Evolutionary conservation across 2,888 invertebrate genomes (phyloP), one percentile per base, ranked within the genome.

Genomic region (Acanthacorydalis orientalis): DNA sequence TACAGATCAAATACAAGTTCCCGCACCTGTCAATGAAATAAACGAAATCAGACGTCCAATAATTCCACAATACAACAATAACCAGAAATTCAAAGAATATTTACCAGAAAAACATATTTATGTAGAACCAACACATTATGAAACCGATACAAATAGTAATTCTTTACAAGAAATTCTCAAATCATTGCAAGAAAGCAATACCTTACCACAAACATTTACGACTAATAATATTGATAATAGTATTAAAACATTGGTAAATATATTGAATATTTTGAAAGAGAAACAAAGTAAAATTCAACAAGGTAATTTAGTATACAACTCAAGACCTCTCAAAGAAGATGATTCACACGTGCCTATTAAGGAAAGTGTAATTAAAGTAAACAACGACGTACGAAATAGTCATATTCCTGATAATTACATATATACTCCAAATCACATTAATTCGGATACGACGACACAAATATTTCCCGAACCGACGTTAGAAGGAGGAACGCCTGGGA

Each of bases 141-240:
- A 23, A 23, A 23, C 53, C 10, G 53, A 54, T 3, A 57, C 60
- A 51, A 56, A 62, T 49, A 51, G 63, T 1, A 60, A 61, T 48
- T 55, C 58, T 3, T 57, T 78, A 37, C 67, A 71, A 1, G 72
- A 79, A 52, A 74, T 87, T 51, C 59, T 84, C 37, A 80, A 80
- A 58, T 80, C 83, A 49, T 67, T 86, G 31, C 84, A 84, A 61
- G 68, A 81, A 14, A 78, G 79, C 54, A 83, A 85, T 63, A 78
- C 81, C 41, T 67, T 88, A 53, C 86, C 87, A 0, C 80, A 82
- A 54, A 80, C 77, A 8, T 70, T 87, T 31, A 85, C 82, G 4
- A 74, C 78, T 46, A 80, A 83, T 53, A 87, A 87, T 57, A 78
- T 87, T 42, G 83, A 84, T 54, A 77, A 81, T 51, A 86, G 85